Evolutionary conservation across 2,888 invertebrate species (phyloP), one percentile per base, ranked within the genome.

Genomic region (Platerodrilus igneus): DNA sequence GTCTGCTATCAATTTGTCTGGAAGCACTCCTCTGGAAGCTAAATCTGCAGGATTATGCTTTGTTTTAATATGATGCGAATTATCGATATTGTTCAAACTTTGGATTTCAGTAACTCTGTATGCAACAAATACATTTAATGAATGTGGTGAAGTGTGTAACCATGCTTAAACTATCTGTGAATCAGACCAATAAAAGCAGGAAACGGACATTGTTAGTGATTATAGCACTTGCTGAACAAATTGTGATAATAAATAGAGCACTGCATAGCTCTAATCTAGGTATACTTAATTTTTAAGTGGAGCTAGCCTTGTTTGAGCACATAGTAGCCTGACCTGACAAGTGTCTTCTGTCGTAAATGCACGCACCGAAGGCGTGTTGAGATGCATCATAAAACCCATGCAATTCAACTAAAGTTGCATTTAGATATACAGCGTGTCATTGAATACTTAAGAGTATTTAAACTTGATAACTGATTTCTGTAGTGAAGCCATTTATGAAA

Each of bases 361-460:
- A n/a, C n/a, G n/a, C n/a, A n/a, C n/a, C n/a, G n/a, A n/a, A n/a
- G n/a, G n/a, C n/a, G n/a, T n/a, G n/a, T n/a, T n/a, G n/a, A n/a
- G n/a, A n/a, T n/a, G n/a, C n/a, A n/a, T n/a, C n/a, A n/a, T n/a
- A n/a, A 23, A 3, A 23, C 11, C 13, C 13, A 11, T 50, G 51
- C 15, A 52, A 9, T 37, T 48, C 42, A 9, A 42, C 21, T 15
- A 10, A 6, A 6, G n/a, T 16, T 13, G 39, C 9, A 16, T 23
- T 17, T 13, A n/a, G 4, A 19, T 21, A 10, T 20, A 31, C 20
- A n/a, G 32, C 37, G 17, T 45, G 36, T 19, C 50, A 32, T 9
- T 45, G 41, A 29, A 50, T 41, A 23, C 25, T 32, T 20, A n/a
- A 48, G 19, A 20, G 21, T 19, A 34, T 45, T 39, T 21, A 45